These are phyloP conservation scores for Zapornia atra DNA, from an alignment of 2,113 vertebrate species.

Conservation along the genomic window DNA sequence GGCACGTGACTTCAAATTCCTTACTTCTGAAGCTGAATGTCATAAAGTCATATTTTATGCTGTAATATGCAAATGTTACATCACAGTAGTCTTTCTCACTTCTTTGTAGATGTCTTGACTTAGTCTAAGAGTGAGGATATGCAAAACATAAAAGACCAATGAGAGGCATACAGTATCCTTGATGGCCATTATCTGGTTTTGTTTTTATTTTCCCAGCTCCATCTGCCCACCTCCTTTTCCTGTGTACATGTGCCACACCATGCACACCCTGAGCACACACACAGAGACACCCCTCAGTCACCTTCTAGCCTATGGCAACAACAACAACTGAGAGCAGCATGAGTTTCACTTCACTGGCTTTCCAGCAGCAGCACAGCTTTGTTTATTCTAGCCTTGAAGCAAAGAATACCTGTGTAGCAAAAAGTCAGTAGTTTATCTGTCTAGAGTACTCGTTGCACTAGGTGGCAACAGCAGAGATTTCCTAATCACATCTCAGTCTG, in stretches of 20 bases:
- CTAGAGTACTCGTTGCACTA: not conserved
- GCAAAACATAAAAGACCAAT: not conserved
- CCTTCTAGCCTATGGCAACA: not conserved
- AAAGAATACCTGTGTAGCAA: not conserved
- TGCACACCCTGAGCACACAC: not conserved
- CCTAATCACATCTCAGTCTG: not conserved
- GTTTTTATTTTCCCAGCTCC: not conserved
- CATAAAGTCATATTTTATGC: not conserved
- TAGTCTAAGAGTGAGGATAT: not conserved
- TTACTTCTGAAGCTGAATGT: not conserved
- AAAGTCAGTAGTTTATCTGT: not conserved
- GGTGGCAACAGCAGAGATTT: not conserved
- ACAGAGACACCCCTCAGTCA: rapidly evolving
- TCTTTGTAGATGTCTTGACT: not conserved
- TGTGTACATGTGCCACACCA: not conserved
- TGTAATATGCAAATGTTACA: not conserved
- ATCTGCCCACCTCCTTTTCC: not conserved
- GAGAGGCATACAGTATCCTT: not conserved
- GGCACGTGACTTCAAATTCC: not conserved
- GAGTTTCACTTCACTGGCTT: not conserved
- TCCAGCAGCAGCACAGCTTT: not conserved
- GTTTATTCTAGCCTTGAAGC: not conserved
- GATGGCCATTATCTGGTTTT: not conserved
- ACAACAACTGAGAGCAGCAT: not conserved
- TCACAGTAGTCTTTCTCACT: not conserved